A percentile compares a stretch with the other conserved stretches of the same genome.
These are phyloP conservation scores for Campopleginae sp. DNA, from an alignment of 2,888 invertebrate genomes.

Conservation along the genomic window DNA sequence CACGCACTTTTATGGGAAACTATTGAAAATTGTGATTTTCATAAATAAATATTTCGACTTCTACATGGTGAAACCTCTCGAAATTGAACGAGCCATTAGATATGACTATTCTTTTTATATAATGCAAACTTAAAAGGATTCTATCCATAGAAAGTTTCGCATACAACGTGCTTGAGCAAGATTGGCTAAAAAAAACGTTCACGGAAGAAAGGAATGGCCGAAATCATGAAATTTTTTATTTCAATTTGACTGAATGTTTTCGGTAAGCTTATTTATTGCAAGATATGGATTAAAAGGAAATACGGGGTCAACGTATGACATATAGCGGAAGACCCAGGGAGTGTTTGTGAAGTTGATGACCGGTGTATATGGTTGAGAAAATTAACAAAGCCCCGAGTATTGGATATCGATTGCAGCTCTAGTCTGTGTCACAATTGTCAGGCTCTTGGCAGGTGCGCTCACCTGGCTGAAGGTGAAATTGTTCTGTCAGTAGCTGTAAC, in stretches of 20 bases:
- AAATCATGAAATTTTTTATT: too few species aligned
- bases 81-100: too few species aligned
- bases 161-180: too few species aligned
- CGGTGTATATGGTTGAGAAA: conserved; percentile 33
- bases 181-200: too few species aligned
- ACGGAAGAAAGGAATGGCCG: too few species aligned
- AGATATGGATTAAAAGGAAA: neutral
- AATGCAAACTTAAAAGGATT: too few species aligned
- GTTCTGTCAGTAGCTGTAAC: conserved; percentile 74
- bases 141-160: too few species aligned
- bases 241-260: neutral
- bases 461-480: conserved; percentile 73
- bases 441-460: conserved; percentile 59
- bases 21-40: too few species aligned
- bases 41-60: too few species aligned
- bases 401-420: conserved; percentile 66
- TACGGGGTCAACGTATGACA: conserved; percentile 16
- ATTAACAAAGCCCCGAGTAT: conserved; percentile 49
- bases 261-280: neutral
- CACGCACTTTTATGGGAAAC: too few species aligned
- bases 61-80: too few species aligned
- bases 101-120: too few species aligned
- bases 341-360: conserved; percentile 24
- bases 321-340: conserved; percentile 7
- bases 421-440: conserved; percentile 21